phyloP scores from a whole-genome alignment of 2,888 invertebrate genomes.

The Helobdella robusta region DNA sequence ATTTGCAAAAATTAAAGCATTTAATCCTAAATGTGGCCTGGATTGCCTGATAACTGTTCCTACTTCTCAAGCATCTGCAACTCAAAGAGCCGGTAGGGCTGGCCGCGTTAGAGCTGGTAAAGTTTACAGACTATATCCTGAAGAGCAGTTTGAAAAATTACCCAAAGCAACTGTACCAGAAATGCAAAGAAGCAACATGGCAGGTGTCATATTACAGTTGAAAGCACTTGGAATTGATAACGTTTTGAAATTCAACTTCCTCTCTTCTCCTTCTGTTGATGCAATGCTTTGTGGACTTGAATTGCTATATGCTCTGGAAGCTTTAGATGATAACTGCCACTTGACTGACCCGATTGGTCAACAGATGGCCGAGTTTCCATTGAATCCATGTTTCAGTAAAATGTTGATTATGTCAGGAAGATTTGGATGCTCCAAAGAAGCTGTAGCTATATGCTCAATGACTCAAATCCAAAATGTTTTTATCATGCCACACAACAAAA shows the following conservation, averaged over 20 bases:
- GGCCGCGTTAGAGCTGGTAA: slow-evolving; percentile 70
- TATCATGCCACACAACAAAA: slow-evolving; percentile 59
- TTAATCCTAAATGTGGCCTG: slow-evolving; percentile 65
- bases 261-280: slow-evolving; percentile 80
- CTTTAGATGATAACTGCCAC: slow-evolving; percentile 67
- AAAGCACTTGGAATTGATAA: slow-evolving; percentile 90
- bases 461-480: slow-evolving; percentile 87
- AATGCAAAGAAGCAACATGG: slow-evolving; percentile 78
- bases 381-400: slow-evolving; percentile 76
- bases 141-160: slow-evolving; percentile 65
- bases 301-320: slow-evolving; percentile 68
- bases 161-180: slow-evolving; percentile 71
- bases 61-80: slow-evolving; percentile 75
- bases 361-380: slow-evolving; percentile 81
- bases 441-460: slow-evolving; percentile 79
- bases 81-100: slow-evolving; percentile 82
- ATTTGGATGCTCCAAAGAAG: slow-evolving; percentile 83
- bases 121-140: slow-evolving; percentile 56
- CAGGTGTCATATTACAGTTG: slow-evolving; percentile 72
- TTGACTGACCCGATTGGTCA: slow-evolving; percentile 70
- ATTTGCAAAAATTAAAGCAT: slow-evolving; percentile 86
- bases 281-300: slow-evolving; percentile 76
- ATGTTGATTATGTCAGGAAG: slow-evolving; percentile 67
- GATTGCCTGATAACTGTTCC: slow-evolving; percentile 66
- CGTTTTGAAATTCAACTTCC: slow-evolving; percentile 78